phyloP scores from a whole-genome alignment of 2,113 vertebrate species.

The Acanthisitta chloris region DNA sequence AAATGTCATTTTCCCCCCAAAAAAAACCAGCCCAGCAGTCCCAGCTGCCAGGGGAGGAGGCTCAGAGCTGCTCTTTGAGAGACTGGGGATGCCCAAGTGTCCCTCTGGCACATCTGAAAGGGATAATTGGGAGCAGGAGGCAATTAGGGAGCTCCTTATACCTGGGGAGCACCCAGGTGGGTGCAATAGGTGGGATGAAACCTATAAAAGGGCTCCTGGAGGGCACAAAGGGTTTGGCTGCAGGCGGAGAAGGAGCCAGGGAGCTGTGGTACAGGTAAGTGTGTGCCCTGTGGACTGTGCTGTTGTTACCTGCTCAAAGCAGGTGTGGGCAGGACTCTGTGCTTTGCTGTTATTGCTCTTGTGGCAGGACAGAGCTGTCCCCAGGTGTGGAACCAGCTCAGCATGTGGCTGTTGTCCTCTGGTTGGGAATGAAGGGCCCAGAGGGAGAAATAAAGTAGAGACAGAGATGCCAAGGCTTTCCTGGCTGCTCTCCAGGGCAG shows the following conservation, averaged over 20 bases:
- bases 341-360: too few species aligned
- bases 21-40: neutral
- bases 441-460: neutral
- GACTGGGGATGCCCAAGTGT: neutral
- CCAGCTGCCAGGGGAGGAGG: neutral
- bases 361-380: neutral
- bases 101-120: neutral
- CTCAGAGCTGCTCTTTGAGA: neutral
- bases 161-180: neutral
- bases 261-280: neutral
- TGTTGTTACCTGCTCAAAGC: too few species aligned
- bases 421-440: neutral
- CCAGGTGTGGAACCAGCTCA: fast-evolving
- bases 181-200: neutral
- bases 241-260: neutral
- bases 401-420: fast-evolving
- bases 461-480: too few species aligned
- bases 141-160: neutral
- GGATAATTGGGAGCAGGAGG: neutral
- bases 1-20: fast-evolving
- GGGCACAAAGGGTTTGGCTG: fast-evolving
- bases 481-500: neutral
- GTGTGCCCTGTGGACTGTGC: fast-evolving
- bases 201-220: neutral
- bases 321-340: fast-evolving